phyloP scores from a whole-genome alignment of 92 coral and sea anemone genomes.

The Diadumene lineata region DNA sequence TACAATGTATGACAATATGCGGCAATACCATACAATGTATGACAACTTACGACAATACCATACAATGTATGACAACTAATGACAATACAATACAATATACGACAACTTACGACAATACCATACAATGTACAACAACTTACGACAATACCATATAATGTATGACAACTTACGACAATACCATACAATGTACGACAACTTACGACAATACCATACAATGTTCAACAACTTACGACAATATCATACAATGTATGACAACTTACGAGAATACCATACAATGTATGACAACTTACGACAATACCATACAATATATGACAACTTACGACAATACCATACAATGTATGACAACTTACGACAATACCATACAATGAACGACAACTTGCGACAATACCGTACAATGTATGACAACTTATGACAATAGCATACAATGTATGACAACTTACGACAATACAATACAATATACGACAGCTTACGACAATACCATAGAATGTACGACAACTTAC shows the following conservation, averaged over 20 bases:
- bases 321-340: background rate
- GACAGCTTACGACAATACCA: too few relatives aligned
- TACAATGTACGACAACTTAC: background rate
- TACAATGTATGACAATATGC: background rate
- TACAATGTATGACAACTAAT: background rate
- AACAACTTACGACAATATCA: background rate
- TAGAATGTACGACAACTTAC: too few relatives aligned
- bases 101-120: background rate
- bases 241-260: background rate
- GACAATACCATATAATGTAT: background rate
- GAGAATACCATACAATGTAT: background rate
- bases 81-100: background rate
- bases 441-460: too few relatives aligned
- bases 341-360: too few relatives aligned
- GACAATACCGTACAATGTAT: too few relatives aligned
- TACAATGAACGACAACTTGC: too few relatives aligned
- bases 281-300: background rate
- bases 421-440: too few relatives aligned
- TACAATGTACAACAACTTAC: background rate
- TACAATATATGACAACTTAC: background rate
- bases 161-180: background rate
- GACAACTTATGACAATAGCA: too few relatives aligned
- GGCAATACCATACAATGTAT: background rate
- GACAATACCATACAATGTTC: background rate
- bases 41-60: background rate